Percentiles rank a stretch among this genome's conserved stretches.
phyloP scores from a whole-genome alignment of 2,113 vertebrate species.

The Cariama cristata region DNA sequence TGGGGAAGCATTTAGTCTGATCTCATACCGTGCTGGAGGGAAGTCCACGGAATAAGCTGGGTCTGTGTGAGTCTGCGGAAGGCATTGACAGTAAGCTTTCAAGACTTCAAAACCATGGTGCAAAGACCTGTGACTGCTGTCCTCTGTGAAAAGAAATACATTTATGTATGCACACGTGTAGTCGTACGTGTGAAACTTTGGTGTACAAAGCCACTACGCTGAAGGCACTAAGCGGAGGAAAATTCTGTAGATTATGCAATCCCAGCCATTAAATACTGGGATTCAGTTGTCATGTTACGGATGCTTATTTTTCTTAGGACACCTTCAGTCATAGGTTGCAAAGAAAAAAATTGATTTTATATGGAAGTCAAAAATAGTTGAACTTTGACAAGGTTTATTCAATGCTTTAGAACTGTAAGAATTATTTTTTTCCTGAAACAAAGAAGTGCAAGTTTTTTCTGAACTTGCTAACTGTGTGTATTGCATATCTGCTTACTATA shows the following conservation, averaged over 20 bases:
- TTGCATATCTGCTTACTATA: neutral
- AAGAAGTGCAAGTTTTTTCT: neutral
- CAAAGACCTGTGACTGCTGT: neutral
- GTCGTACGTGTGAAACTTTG: neutral
- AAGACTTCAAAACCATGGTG: neutral
- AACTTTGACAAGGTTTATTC: neutral
- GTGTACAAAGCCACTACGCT: neutral
- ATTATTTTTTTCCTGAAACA: neutral
- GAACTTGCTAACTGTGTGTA: neutral
- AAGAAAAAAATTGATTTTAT: neutral
- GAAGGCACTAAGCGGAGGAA: neutral
- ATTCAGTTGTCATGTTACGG: neutral
- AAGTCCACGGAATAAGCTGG: neutral
- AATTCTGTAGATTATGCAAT: neutral
- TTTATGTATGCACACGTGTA: neutral
- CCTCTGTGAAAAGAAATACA: neutral
- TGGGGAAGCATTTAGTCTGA: neutral
- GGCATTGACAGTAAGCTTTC: neutral
- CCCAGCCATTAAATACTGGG: neutral
- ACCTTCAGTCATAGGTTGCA: neutral
- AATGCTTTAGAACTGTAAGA: neutral
- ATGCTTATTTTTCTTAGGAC: neutral
- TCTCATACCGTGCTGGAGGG: fast-evolving
- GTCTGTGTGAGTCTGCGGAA: neutral
- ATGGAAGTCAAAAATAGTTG: neutral